phyloP scores from a whole-genome alignment of 1,140 invertebrate species.

The Cydia strobilella region DNA sequence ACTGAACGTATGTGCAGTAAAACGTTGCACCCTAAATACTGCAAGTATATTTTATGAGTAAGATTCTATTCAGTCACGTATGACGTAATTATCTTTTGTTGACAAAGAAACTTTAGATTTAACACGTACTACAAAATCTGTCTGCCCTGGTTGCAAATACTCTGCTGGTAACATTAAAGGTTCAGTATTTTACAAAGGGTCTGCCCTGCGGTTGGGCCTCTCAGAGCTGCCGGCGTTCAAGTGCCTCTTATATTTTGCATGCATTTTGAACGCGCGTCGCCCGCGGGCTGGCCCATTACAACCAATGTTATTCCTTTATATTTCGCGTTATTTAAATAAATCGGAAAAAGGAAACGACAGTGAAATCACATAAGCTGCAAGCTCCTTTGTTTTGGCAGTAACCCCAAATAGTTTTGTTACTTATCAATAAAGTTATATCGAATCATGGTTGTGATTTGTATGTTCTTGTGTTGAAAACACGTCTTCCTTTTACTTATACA shows the following conservation, averaged over 20 bases:
- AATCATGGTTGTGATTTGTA: too few relatives aligned
- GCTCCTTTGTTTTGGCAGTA: background rate
- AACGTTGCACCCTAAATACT: too few relatives aligned
- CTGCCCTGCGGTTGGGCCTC: constrained; percentile 6
- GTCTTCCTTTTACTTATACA: too few relatives aligned
- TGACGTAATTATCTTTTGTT: too few relatives aligned
- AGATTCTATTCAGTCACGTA: too few relatives aligned
- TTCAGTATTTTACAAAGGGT: constrained; percentile 15
- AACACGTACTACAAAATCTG: background rate
- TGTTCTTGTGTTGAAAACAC: too few relatives aligned
- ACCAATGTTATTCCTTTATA: constrained; percentile 22
- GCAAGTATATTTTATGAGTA: too few relatives aligned
- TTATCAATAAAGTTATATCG: too few relatives aligned
- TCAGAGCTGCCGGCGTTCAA: constrained; percentile 1
- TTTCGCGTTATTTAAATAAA: constrained; percentile 13
- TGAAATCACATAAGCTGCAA: background rate
- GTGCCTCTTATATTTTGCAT: background rate
- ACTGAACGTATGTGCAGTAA: too few relatives aligned
- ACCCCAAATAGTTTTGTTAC: too few relatives aligned
- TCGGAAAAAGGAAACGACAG: background rate
- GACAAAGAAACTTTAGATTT: background rate
- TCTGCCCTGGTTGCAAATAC: constrained; percentile 1
- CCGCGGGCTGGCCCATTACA: constrained; percentile 15
- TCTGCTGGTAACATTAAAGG: background rate
- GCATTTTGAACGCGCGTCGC: background rate